Base-by-base conservation (phyloP, 2,888 invertebrate species). In the Drosophila mayaguana region DNA sequence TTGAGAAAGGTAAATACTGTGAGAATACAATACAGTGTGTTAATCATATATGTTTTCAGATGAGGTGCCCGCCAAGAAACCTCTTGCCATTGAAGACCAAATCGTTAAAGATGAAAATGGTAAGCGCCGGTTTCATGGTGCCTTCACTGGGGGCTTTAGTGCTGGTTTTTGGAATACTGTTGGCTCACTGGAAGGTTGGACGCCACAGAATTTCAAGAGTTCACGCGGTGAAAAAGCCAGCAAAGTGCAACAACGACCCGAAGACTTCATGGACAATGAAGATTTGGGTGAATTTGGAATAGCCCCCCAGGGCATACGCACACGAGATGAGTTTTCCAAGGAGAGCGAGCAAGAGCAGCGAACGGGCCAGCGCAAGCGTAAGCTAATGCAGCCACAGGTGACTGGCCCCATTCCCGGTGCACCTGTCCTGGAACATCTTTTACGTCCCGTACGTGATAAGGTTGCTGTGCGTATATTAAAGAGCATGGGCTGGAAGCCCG, bases 211-310 rank as follows among this genome's bases (percentile, higher is more conserved):
- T 18, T 99, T 99, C 91, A 97, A 97, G 89, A 99, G 99, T 71
- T 97, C 98, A 0, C 94, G 98, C 11, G 93, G 93, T 2, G 96
- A 96, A 64, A 96, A 96, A 83, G 94, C 95, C 0, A 63, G 79
- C 4, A 78, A 81, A 54, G 85, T 77, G 5, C 77, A 81, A 43
- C 97, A 96, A 91, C 94, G 94, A 76, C 97, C 98, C 0, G 96
- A 98, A 92, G 98, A 99, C 93, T 99, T 97, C 90, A 99, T 99
- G 99, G 99, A 99, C 92, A 97, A 97, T 14, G 99, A 99, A 92
- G 99, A 99, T 92, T 94, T 97, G 28, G 96, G 97, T 3, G 97
- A 98, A 91, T 97, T 97, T 93, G 99, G 99, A 20, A 98, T 99
- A 81, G 98, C 99, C 0, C 98, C 98, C 0, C 96, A 96, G 75